Percentiles rank a stretch among this genome's conserved stretches.
Evolutionary conservation across 2,797 vertebrate species (phyloP).

Genomic region (Apogon hyalosoma): DNA sequence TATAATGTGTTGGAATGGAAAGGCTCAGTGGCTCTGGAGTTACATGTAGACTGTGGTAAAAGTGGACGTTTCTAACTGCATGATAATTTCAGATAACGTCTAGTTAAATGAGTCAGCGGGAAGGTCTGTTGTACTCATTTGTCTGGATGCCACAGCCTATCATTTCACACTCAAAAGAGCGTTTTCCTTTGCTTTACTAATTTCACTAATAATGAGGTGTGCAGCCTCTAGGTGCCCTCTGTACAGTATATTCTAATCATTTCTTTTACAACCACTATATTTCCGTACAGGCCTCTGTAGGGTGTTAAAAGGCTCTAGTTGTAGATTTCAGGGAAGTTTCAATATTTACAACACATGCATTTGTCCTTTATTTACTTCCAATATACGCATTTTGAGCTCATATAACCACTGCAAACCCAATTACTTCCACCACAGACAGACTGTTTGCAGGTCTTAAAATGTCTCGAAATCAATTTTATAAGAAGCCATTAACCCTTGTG

Average conservation of each 20-base stretch:
- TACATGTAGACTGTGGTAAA: slow-evolving; percentile 55
- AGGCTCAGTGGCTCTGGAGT: slow-evolving; percentile 56
- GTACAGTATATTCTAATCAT: slow-evolving; percentile 19
- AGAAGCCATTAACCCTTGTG: no score
- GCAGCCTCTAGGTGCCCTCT: slow-evolving; percentile 4
- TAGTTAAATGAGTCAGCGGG: slow-evolving; percentile 75
- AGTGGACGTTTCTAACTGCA: slow-evolving; percentile 53
- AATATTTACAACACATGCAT: no score
- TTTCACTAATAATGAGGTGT: slow-evolving; percentile 42
- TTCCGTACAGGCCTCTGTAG: slow-evolving; percentile 32
- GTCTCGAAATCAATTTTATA: no score
- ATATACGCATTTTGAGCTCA: no score
- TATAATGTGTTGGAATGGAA: slow-evolving; percentile 50
- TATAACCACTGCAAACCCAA: no score
- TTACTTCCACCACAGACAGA: no score
- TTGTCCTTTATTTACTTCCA: no score
- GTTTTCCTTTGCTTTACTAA: slow-evolving; percentile 49
- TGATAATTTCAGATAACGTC: slow-evolving; percentile 69
- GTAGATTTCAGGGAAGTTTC: no score
- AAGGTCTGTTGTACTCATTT: slow-evolving; percentile 64
- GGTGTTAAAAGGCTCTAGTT: slow-evolving; percentile 13
- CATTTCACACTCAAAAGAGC: slow-evolving; percentile 46
- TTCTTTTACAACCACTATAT: slow-evolving; percentile 28
- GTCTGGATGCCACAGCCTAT: slow-evolving; percentile 49
- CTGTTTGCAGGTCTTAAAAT: no score